Conservation (phyloP, 2,113 vertebrate species). For the Copsychus sechellarum region DNA sequence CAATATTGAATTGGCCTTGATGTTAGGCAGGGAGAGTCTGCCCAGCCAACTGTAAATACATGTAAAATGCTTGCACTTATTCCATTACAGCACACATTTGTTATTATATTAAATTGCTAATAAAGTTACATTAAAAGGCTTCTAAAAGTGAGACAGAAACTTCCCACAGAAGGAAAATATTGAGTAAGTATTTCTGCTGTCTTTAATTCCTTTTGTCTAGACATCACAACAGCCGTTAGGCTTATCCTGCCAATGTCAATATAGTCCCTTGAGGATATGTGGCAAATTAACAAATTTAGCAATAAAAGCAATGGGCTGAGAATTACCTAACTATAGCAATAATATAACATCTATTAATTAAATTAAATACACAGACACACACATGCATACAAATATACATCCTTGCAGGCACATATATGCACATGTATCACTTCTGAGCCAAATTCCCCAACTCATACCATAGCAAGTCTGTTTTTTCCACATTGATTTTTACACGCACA, state of each 20-base stretch:
- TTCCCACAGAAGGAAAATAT: constrained; percentile 38
- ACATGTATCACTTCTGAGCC: background rate
- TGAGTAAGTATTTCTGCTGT: constrained; percentile 38
- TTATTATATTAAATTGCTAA: constrained; percentile 13
- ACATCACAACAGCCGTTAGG: background rate
- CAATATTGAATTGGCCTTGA: background rate
- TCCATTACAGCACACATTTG: constrained; percentile 13
- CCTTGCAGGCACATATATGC: background rate
- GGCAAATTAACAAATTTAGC: constrained; percentile 29
- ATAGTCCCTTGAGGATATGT: background rate
- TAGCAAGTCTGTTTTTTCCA: background rate
- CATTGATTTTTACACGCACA: background rate
- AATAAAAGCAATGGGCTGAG: background rate
- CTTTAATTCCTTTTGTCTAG: constrained; percentile 63
- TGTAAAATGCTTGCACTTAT: background rate
- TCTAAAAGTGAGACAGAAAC: constrained; percentile 8
- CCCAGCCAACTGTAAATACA: constrained; percentile 14
- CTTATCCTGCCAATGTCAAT: constrained; percentile 25
- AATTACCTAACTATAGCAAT: background rate
- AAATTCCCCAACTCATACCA: background rate
- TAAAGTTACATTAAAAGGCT: constrained; percentile 25
- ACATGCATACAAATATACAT: background rate
- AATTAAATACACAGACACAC: background rate
- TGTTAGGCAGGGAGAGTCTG: background rate
- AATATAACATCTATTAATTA: background rate